These are phyloP conservation scores for Nannoperca obscura DNA, from an alignment of 2,797 vertebrate species.

Conservation along the genomic window DNA sequence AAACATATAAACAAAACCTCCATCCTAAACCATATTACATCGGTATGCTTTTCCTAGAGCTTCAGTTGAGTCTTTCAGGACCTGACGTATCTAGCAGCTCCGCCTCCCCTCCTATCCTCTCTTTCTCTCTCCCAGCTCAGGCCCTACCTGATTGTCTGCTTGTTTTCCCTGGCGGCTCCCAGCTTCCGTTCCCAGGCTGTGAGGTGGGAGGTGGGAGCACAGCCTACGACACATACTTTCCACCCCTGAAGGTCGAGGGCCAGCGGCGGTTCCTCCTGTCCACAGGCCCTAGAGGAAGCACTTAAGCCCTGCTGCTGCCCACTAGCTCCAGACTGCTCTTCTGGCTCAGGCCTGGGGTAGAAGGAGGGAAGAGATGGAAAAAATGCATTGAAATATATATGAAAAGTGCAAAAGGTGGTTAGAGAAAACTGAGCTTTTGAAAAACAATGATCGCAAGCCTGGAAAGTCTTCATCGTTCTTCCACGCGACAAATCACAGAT, in stretches of 20 bases:
- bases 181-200: slow-evolving; percentile 99
- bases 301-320: slow-evolving; percentile 92
- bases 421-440: neutral
- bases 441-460: neutral
- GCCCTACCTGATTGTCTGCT: slow-evolving; percentile 98
- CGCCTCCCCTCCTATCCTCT: slow-evolving; percentile 65
- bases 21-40: slow-evolving; percentile 69
- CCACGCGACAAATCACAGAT: too few species aligned
- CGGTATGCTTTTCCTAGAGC: slow-evolving; percentile 77
- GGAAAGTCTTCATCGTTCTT: neutral
- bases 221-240: slow-evolving; percentile 98
- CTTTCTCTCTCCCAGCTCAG: slow-evolving; percentile 68
- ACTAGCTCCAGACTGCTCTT: slow-evolving; percentile 63
- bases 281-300: slow-evolving; percentile 95
- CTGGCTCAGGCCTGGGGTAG: slow-evolving; percentile 80
- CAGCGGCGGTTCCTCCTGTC: slow-evolving; percentile 93
- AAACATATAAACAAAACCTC: slow-evolving; percentile 79
- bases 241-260: slow-evolving; percentile 95
- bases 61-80: slow-evolving; percentile 60
- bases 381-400: neutral
- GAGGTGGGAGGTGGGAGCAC: slow-evolving; percentile 90
- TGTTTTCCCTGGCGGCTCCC: slow-evolving; percentile 98
- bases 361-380: slow-evolving; percentile 32
- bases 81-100: slow-evolving; percentile 68
- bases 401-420: neutral